Evolutionary conservation across 1,140 invertebrate genomes (phyloP), one percentile per base, ranked within the genome.

Genomic region (Aporrectodea caliginosa): DNA sequence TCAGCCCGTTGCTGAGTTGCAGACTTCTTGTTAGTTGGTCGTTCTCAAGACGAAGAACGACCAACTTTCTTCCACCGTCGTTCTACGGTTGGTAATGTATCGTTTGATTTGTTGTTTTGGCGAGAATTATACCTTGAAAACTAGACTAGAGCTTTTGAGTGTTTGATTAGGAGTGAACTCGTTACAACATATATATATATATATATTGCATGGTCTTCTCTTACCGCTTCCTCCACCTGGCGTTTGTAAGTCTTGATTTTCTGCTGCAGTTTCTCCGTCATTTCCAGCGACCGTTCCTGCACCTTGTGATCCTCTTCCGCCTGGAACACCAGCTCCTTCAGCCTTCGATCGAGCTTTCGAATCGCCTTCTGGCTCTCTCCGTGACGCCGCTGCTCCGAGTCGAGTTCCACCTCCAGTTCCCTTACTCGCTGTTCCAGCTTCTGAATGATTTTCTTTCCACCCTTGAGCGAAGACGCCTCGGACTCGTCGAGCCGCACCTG

Each of bases 181-280:
- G n/a, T n/a, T n/a, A n/a, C n/a, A n/a, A n/a, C n/a, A n/a, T n/a
- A n/a, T n/a, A n/a, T n/a, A n/a, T n/a, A n/a, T n/a, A n/a, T n/a
- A n/a, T n/a, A n/a, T n/a, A n/a, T n/a, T n/a, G n/a, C n/a, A n/a
- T n/a, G n/a, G n/a, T n/a, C n/a, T 84, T 83, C 85, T 86, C 86
- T 72, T 87, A 92, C 91, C 83, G 97, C 96, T 89, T 98, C 97
- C 88, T 98, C 97, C 86, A 98, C 97, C 92, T 98, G 97, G 90
- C 96, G 94, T 93, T 98, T 98, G 93, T 98, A 98, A 82, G 94
- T 95, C 92, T 98, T 98, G 91, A 98, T 97, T 92, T 98, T 99
- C 90, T 96, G 93, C 91, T 98, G 96, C 77, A 99, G 92, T 92
- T 98, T 98, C 91, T 99, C 97, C 84, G 98, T 95, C 82, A 98